These are phyloP conservation scores for Pholis gunnellus DNA, from an alignment of 2,113 vertebrate genomes.

Conservation along the genomic window DNA sequence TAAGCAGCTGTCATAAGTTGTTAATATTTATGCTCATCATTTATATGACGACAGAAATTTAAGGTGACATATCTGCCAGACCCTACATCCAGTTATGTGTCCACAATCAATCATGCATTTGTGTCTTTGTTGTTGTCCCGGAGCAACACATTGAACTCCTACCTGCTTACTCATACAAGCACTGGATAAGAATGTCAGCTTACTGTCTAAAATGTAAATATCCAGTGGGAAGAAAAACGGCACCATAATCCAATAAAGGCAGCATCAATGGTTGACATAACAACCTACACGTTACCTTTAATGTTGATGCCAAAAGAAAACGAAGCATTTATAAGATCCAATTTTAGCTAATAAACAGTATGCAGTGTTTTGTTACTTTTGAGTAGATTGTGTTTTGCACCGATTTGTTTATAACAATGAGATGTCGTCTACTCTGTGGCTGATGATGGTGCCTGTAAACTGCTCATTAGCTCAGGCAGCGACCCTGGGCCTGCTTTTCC, in stretches of 20 bases:
- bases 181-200: constrained; percentile 58
- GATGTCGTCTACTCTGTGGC: constrained; percentile 1
- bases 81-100: not conserved
- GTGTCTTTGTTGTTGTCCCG: not conserved
- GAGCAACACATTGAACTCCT: constrained; percentile 35
- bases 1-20: not conserved
- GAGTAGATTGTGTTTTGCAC: constrained; percentile 16
- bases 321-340: not conserved
- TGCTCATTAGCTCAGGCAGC: constrained; percentile 57
- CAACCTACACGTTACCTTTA: constrained; percentile 47
- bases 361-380: constrained; percentile 24
- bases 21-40: not conserved
- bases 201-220: constrained; percentile 54
- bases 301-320: constrained; percentile 30
- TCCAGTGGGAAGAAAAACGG: constrained; percentile 43
- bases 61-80: not conserved
- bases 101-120: constrained; percentile 1
- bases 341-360: constrained; percentile 18
- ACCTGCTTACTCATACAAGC: constrained; percentile 43
- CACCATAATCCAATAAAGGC: constrained; percentile 56
- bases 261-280: constrained; percentile 52
- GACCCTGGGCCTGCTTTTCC: constrained; percentile 39
- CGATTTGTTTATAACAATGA: constrained; percentile 34
- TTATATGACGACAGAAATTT: not conserved
- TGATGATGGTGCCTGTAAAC: constrained; percentile 44